Evolutionary conservation across 2,797 vertebrate genomes (phyloP), one percentile per base, ranked within the genome.

Genomic region (Malurus leucopterus): DNA sequence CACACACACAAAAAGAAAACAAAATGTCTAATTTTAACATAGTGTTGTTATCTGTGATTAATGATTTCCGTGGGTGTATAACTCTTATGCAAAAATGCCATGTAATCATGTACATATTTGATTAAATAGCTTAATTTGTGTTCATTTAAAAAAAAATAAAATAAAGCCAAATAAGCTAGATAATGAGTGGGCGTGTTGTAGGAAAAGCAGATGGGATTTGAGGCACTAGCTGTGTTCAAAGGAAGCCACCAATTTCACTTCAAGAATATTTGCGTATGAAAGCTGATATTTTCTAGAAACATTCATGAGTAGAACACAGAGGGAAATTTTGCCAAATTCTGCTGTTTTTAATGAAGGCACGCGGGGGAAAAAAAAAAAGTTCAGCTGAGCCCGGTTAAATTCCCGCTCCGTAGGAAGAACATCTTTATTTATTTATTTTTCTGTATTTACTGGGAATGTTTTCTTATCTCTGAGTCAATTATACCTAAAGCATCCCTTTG

Each of bases 131-230:
- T 95, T 95, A 94, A 96, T 96, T 95, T 95, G 93, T 96, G 94
- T 96, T 96, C 94, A 93, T 95, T 93, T 88, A 4, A 91, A 89
- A 92, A 92, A 93, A 95, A 93, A 92, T 87, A 94, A 94, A 96
- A 95, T 92, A 91, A 96, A 94, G 92, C 89, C 92, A 95, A 96
- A 96, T 95, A 96, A 96, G 91, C 96, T 96, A 95, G 94, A 95
- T 96, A 96, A 96, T 95, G 94, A 95, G 96, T 96, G 89, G 95
- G 95, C 73, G 92, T 96, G 94, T 95, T 95, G 87, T 94, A 92
- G 90, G 83, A 87, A 92, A 96, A 96, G 91, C 95, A 96, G 95
- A 96, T 96, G 96, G 96, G 91, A 84, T 94, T 96, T 92, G 88
- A 96, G 92, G 86, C 95, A 88, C 92, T 93, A 84, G 88, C 89